Evolutionary conservation across 1,140 invertebrate species (phyloP).

Genomic region (Bombus consobrinus): DNA sequence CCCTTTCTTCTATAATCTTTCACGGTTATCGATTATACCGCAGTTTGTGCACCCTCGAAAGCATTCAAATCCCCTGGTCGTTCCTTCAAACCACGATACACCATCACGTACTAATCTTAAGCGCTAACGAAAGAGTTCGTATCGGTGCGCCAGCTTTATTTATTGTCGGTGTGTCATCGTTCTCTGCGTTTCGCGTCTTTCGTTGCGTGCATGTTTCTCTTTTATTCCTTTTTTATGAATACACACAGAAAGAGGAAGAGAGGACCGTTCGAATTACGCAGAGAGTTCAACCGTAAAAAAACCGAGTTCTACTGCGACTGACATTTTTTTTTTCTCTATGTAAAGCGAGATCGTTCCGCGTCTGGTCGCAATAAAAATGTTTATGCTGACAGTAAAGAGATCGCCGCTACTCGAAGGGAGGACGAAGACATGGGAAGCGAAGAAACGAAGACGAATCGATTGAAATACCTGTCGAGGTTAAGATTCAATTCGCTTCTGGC

Average conservation of each 20-base stretch:
- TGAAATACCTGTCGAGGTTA: neutral
- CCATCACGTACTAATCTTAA: neutral
- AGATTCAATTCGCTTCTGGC: neutral
- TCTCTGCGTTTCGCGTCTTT: neutral
- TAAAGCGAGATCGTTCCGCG: constrained; percentile 63
- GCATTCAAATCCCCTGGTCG: constrained; percentile 43
- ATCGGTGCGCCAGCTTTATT: neutral
- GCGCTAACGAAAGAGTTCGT: constrained; percentile 4
- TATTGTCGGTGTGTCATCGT: neutral
- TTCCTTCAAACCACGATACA: constrained; percentile 1
- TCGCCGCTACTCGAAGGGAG: constrained; percentile 33
- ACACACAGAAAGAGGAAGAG: neutral
- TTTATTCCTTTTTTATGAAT: constrained; percentile 11
- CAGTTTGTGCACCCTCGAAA: constrained; percentile 22
- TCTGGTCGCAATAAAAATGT: constrained; percentile 73
- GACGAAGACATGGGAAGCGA: constrained; percentile 5
- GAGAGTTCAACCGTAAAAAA: constrained; percentile 66
- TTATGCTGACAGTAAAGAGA: constrained; percentile 70
- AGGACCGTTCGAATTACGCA: constrained; percentile 62
- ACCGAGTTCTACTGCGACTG: constrained; percentile 43
- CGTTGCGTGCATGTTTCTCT: neutral
- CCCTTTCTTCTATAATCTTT: neutral
- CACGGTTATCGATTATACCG: neutral
- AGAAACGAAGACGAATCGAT: constrained; percentile 5
- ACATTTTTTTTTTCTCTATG: constrained; percentile 54